These are phyloP conservation scores for Barbus barbus DNA, from an alignment of 2,113 vertebrate genomes.

Conservation along the genomic window DNA sequence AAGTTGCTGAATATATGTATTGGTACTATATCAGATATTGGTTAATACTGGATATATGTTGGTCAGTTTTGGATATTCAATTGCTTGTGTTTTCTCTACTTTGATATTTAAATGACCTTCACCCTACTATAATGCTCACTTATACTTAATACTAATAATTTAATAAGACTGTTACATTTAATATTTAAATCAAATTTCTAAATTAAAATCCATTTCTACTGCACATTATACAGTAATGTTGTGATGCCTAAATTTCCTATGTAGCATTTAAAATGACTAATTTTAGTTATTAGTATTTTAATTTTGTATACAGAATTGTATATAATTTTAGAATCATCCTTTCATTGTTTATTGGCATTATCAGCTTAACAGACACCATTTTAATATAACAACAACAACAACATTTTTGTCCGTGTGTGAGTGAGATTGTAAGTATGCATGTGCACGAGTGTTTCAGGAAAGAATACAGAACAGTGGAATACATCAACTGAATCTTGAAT, in stretches of 20 bases:
- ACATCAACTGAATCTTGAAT: neutral
- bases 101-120: neutral
- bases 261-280: neutral
- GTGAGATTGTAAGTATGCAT: neutral
- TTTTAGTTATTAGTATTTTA: neutral
- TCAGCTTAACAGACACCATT: neutral
- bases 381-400: no score
- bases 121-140: neutral
- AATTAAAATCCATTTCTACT: neutral
- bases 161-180: neutral
- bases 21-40: neutral
- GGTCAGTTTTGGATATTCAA: neutral
- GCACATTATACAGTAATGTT: neutral
- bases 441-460: neutral
- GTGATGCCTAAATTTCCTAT: neutral
- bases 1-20: neutral
- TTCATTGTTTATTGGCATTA: neutral
- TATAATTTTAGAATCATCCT: neutral
- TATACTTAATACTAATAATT: neutral
- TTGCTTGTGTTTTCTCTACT: neutral
- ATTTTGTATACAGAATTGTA: neutral
- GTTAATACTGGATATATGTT: neutral
- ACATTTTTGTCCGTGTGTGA: neutral
- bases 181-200: neutral
- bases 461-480: neutral